These are phyloP conservation scores for Ceryle rudis DNA, from an alignment of 2,797 vertebrate species.

Conservation along the genomic window DNA sequence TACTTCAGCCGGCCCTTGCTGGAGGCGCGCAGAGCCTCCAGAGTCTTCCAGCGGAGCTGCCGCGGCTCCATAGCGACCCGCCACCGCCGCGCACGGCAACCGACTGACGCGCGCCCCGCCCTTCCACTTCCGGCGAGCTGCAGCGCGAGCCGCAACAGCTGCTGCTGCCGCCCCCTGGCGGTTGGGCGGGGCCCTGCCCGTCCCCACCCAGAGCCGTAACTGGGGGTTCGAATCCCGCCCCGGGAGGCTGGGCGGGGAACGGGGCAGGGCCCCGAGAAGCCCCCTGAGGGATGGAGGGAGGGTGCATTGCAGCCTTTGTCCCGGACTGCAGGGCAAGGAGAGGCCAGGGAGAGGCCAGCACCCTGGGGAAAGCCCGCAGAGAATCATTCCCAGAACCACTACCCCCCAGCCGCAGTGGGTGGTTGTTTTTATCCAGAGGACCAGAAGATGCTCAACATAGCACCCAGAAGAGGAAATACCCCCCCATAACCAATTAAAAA, in stretches of 20 bases:
- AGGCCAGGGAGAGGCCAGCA: background rate
- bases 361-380: too few species aligned
- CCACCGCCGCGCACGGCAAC: fast-evolving
- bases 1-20: conserved; percentile 79
- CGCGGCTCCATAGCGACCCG: conserved; percentile 31
- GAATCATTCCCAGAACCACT: too few species aligned
- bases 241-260: too few species aligned
- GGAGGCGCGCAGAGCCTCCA: conserved; percentile 76
- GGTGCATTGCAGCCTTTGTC: background rate
- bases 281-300: too few species aligned
- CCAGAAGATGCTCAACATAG: background rate
- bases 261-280: fast-evolving
- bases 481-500: background rate
- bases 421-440: too few species aligned
- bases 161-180: background rate
- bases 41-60: conserved; percentile 74
- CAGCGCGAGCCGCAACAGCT: fast-evolving
- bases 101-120: fast-evolving
- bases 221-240: background rate
- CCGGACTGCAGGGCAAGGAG: fast-evolving
- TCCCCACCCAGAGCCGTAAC: fast-evolving
- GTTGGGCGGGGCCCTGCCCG: fast-evolving
- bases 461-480: fast-evolving
- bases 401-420: too few species aligned
- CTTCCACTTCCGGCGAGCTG: background rate